Evolutionary conservation across 2,888 invertebrate species (phyloP).

Genomic region (Microctonus brassicae): DNA sequence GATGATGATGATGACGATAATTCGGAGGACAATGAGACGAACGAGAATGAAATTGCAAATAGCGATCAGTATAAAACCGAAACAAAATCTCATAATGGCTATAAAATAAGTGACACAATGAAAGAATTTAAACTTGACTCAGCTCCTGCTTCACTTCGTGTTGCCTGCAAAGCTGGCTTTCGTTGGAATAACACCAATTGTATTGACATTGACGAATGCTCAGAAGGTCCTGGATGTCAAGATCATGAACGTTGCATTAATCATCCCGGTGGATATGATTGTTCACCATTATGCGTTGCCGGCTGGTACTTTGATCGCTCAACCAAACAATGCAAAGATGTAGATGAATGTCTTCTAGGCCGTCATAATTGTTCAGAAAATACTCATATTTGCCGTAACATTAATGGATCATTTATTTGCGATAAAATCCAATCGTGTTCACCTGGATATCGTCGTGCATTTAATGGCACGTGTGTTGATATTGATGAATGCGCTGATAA

Average conservation of each 20-base stretch:
- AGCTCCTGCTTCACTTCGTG: slow-evolving; percentile 24
- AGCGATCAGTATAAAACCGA: neutral
- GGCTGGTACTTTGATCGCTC: slow-evolving; percentile 60
- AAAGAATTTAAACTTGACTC: neutral
- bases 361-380: slow-evolving; percentile 62
- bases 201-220: slow-evolving; percentile 74
- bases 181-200: slow-evolving; percentile 64
- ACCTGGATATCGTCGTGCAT: slow-evolving; percentile 58
- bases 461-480: slow-evolving; percentile 75
- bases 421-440: slow-evolving; percentile 52
- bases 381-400: slow-evolving; percentile 55
- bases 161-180: slow-evolving; percentile 54
- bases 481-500: slow-evolving; percentile 78
- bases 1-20: neutral
- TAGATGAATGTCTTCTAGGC: slow-evolving; percentile 75
- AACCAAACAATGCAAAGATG: slow-evolving; percentile 68
- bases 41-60: slow-evolving; percentile 19
- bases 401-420: slow-evolving; percentile 60
- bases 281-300: slow-evolving; percentile 59
- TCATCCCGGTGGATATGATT: slow-evolving; percentile 70
- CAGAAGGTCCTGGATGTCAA: slow-evolving; percentile 60
- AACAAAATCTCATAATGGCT: neutral
- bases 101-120: neutral
- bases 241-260: slow-evolving; percentile 70
- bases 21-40: slow-evolving; percentile 3